These are phyloP conservation scores for Cephus sareptanus DNA, from an alignment of 2,888 invertebrate species.

Conservation along the genomic window DNA sequence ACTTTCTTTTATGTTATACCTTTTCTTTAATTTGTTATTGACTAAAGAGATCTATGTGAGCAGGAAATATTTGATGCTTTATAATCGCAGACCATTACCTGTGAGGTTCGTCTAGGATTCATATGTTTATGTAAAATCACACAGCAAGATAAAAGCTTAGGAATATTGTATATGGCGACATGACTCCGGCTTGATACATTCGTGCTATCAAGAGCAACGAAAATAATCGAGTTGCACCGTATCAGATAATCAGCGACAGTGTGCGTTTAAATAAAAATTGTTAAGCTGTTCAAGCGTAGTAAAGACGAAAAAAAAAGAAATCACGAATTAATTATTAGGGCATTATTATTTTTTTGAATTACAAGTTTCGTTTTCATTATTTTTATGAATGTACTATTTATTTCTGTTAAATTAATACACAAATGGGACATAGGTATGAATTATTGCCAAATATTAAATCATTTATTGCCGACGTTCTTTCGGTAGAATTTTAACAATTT, in stretches of 20 bases:
- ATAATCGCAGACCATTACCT: background rate
- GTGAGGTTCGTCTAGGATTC: background rate
- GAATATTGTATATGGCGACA: constrained; percentile 6
- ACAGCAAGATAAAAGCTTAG: background rate
- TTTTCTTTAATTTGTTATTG: background rate
- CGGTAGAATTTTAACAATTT: background rate
- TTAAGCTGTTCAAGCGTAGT: background rate
- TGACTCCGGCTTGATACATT: constrained; percentile 1
- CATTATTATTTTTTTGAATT: constrained; percentile 20
- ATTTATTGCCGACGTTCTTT: background rate
- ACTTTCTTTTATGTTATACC: background rate
- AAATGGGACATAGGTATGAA: constrained; percentile 17
- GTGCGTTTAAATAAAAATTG: constrained; percentile 4
- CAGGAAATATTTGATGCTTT: background rate
- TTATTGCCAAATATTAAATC: constrained; percentile 3
- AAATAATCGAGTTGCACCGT: background rate
- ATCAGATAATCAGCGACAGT: background rate
- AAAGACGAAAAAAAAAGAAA: constrained; percentile 1
- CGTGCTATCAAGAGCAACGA: background rate
- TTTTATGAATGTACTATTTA: constrained; percentile 22
- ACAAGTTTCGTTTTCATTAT: constrained; percentile 19
- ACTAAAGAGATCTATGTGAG: background rate
- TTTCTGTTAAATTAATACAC: constrained; percentile 24
- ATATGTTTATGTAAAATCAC: background rate
- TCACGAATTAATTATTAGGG: constrained; percentile 19